Percentiles rank a stretch among this genome's conserved stretches.
phyloP scores from a whole-genome alignment of 2,888 invertebrate species.

The Drosophila affinis region DNA sequence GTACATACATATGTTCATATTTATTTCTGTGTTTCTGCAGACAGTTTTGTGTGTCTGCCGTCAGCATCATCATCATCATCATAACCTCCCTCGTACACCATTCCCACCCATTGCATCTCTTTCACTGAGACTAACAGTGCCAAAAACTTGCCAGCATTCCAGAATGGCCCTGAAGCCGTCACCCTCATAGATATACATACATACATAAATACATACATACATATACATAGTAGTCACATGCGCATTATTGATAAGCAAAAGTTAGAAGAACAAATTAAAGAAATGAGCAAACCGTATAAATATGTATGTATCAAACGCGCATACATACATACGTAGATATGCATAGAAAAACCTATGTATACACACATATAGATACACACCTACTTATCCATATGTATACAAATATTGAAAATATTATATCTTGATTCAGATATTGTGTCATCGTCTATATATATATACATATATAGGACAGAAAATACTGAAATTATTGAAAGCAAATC shows the following conservation, averaged over 20 bases:
- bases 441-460: conserved; percentile 42
- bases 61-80: conserved; percentile 9
- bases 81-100: not conserved
- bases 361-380: conserved; percentile 27
- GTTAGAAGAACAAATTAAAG: conserved; percentile 14
- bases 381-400: conserved; percentile 16
- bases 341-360: not conserved
- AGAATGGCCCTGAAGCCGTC: conserved; percentile 2
- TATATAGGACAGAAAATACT: conserved; percentile 20
- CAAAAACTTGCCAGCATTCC: conserved; percentile 21
- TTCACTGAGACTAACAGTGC: conserved; percentile 25
- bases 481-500: conserved; percentile 42
- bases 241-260: conserved; percentile 10
- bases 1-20: conserved; percentile 17
- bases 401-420: conserved; percentile 38
- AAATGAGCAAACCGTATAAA: conserved; percentile 20
- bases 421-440: conserved; percentile 60
- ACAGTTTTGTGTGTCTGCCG: conserved; percentile 9
- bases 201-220: not conserved
- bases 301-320: conserved; percentile 3
- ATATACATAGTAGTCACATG: not conserved
- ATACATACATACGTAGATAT: conserved; percentile 11
- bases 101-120: conserved; percentile 26
- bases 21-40: conserved; percentile 36
- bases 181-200: conserved; percentile 10